phyloP scores from a whole-genome alignment of 2,113 vertebrate genomes.

The Tetraodon nigroviridis region DNA sequence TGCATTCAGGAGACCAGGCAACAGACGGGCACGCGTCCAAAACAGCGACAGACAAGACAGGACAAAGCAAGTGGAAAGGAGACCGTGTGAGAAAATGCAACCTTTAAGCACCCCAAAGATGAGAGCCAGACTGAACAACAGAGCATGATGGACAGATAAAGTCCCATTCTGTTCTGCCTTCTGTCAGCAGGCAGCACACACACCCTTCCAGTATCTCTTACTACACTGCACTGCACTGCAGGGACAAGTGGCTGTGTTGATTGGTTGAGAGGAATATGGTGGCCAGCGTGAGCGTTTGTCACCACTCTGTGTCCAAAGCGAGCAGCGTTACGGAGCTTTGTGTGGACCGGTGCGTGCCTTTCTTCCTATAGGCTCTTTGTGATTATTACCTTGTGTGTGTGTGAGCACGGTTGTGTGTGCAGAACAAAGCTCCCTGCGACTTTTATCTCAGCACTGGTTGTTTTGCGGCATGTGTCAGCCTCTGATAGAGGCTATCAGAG shows the following conservation, averaged over 20 bases:
- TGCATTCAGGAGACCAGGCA: conserved; percentile 21
- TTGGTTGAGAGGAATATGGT: conserved; percentile 29
- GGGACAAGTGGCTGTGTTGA: conserved; percentile 18
- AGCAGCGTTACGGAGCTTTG: no score
- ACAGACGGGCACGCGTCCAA: conserved; percentile 26
- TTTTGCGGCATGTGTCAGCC: conserved; percentile 42
- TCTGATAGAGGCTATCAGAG: conserved; percentile 64
- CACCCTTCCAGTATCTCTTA: conserved; percentile 37
- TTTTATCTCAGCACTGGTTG: conserved; percentile 48
- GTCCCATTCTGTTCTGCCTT: conserved; percentile 44
- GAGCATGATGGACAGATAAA: conserved; percentile 51
- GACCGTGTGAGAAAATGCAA: conserved; percentile 3
- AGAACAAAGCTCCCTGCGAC: conserved; percentile 30
- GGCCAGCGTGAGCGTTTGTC: conserved; percentile 27
- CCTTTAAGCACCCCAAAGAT: conserved; percentile 27
- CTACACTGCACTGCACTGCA: conserved; percentile 20
- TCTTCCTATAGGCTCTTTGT: not conserved
- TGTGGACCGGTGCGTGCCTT: no score
- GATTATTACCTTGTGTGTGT: conserved; percentile 13
- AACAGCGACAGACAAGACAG: conserved; percentile 23
- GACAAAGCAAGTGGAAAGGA: not conserved
- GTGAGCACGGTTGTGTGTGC: not conserved
- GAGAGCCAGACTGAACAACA: conserved; percentile 17
- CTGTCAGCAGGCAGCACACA: conserved; percentile 25
- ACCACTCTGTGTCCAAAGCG: conserved; percentile 10